phyloP scores from a whole-genome alignment of 2,797 vertebrate species.

The Semotilus atromaculatus region DNA sequence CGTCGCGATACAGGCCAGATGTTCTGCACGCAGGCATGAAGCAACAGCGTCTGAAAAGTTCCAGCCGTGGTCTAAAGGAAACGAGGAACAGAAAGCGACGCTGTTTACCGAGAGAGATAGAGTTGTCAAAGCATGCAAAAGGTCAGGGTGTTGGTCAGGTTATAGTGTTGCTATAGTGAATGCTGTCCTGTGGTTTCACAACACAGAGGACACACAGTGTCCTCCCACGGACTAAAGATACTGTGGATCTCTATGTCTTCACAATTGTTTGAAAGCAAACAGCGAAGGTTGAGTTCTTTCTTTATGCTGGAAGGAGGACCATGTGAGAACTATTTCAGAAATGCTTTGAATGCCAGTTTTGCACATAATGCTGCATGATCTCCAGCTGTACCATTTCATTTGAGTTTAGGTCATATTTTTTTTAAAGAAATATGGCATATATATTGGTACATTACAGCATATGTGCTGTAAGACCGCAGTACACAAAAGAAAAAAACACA shows the following conservation, averaged over 20 bases:
- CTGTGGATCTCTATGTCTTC: slow-evolving; percentile 27
- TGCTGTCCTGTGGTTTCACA: slow-evolving; percentile 33
- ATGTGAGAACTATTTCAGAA: slow-evolving; percentile 12
- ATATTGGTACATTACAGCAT: not conserved
- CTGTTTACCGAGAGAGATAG: slow-evolving; percentile 40
- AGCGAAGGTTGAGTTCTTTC: slow-evolving; percentile 26
- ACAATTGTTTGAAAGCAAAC: slow-evolving; percentile 23
- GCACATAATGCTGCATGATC: not conserved
- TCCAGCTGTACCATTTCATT: not conserved
- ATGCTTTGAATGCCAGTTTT: slow-evolving; percentile 6
- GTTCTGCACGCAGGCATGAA: slow-evolving; percentile 47
- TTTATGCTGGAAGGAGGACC: slow-evolving; percentile 10
- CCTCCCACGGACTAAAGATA: slow-evolving; percentile 18
- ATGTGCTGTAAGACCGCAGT: not conserved
- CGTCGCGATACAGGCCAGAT: slow-evolving; percentile 45
- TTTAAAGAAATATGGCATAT: not conserved
- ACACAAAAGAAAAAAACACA: not conserved
- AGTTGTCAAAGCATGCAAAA: slow-evolving; percentile 30
- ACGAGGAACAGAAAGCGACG: not conserved
- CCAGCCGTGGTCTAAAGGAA: not conserved
- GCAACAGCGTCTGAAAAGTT: slow-evolving; percentile 52
- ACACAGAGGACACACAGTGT: slow-evolving; percentile 16
- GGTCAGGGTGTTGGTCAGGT: slow-evolving; percentile 33
- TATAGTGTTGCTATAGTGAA: slow-evolving; percentile 24
- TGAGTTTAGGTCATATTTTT: not conserved